Percentiles rank a stretch among this genome's conserved stretches.
Evolutionary conservation across 2,113 vertebrate species (phyloP).

Genomic region (Pollimyrus isidori): DNA sequence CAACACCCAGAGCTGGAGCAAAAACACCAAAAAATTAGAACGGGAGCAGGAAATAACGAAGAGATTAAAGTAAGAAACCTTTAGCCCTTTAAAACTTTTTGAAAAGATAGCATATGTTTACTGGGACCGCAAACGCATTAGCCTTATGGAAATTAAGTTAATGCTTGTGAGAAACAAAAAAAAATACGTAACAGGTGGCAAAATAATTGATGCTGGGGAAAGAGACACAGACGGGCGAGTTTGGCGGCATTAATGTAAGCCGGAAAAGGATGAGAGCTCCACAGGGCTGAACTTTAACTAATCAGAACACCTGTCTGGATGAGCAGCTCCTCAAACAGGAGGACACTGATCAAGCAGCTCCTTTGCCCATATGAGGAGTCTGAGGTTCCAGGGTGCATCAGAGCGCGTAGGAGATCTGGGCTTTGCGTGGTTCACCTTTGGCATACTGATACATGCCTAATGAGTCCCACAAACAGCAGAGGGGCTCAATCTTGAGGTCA

Average conservation of each 20-base stretch:
- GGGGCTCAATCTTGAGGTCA: background rate
- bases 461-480: background rate
- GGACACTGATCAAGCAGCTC: background rate
- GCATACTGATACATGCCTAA: conserved; percentile 39
- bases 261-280: background rate
- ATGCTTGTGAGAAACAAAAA: background rate
- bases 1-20: background rate
- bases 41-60: background rate
- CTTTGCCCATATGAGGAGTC: conserved; percentile 16
- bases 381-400: background rate
- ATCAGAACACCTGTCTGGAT: background rate
- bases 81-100: background rate
- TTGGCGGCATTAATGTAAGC: background rate
- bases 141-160: background rate
- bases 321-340: background rate
- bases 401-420: background rate
- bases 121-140: background rate
- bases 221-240: background rate
- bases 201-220: background rate
- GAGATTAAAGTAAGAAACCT: background rate
- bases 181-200: conserved; percentile 7
- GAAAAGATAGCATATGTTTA: background rate
- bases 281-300: background rate
- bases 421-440: conserved; percentile 46
- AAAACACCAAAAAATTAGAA: background rate